phyloP scores from a whole-genome alignment of 2,797 vertebrate genomes.

The Alfaro cultratus region DNA sequence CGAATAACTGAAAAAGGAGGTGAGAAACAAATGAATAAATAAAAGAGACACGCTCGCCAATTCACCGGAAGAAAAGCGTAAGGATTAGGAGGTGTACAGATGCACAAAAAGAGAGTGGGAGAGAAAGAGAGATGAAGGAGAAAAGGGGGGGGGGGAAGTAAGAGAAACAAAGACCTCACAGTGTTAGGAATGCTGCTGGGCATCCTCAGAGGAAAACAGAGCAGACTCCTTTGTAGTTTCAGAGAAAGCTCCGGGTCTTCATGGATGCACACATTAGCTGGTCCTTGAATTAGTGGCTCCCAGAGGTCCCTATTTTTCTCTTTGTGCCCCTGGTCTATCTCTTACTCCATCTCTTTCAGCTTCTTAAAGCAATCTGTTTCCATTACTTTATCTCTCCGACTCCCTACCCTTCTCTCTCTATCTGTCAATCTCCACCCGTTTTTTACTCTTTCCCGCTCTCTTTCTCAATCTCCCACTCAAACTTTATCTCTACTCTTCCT shows the following conservation, averaged over 20 bases:
- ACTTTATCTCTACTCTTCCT: conserved; percentile 50
- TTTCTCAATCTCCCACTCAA: conserved; percentile 55
- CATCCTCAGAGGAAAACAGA: conserved; percentile 71
- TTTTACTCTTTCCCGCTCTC: conserved; percentile 54
- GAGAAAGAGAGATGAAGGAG: conserved; percentile 33
- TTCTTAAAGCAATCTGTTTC: conserved; percentile 46
- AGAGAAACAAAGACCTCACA: conserved; percentile 73
- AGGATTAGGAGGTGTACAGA: conserved; percentile 64
- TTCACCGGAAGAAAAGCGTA: conserved; percentile 45
- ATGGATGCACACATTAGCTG: conserved; percentile 68
- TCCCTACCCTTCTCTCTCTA: conserved; percentile 50
- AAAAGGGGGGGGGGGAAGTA: conserved; percentile 21
- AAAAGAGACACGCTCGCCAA: conserved; percentile 47
- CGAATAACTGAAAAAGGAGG: conserved; percentile 28
- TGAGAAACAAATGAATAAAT: conserved; percentile 65
- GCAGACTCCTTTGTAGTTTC: conserved; percentile 71
- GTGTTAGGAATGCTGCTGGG: conserved; percentile 70
- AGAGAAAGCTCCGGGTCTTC: conserved; percentile 71
- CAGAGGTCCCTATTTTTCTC: conserved; percentile 46
- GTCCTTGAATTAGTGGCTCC: conserved; percentile 70
- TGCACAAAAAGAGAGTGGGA: conserved; percentile 50
- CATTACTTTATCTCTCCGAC: conserved; percentile 49
- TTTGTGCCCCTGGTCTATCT: conserved; percentile 39
- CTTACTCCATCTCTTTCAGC: conserved; percentile 46
- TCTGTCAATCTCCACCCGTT: conserved; percentile 50